A percentile compares a stretch with the other conserved stretches of the same genome.
These are phyloP conservation scores for Scalopus aquaticus DNA, from an alignment of 2,113 vertebrate species.

Conservation along the genomic window DNA sequence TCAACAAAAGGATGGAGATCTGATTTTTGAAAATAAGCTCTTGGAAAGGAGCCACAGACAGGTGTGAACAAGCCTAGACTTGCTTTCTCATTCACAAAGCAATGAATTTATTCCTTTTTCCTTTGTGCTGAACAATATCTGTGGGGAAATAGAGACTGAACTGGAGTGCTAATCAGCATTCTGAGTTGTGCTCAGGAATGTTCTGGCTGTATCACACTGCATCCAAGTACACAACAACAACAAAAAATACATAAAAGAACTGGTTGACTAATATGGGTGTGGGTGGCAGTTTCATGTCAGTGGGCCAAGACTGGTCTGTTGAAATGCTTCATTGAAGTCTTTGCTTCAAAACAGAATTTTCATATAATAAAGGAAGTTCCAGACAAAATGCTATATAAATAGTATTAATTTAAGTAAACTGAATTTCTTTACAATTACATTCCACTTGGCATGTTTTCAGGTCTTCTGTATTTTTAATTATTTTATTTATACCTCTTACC, in stretches of 20 bases:
- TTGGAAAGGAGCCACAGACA: conserved; percentile 42
- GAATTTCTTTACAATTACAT: background rate
- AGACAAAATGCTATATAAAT: background rate
- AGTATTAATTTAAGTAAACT: background rate
- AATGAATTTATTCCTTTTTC: conserved; percentile 43
- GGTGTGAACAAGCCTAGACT: background rate
- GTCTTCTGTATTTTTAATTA: background rate
- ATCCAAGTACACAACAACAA: background rate
- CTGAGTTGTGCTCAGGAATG: conserved; percentile 1
- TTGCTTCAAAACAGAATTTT: conserved; percentile 34
- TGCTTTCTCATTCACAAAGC: conserved; percentile 56
- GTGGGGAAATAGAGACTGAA: conserved; percentile 4
- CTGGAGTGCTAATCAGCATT: background rate
- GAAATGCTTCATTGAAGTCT: conserved; percentile 23
- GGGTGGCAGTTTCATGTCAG: background rate
- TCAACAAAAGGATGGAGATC: conserved; percentile 29
- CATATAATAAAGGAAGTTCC: background rate
- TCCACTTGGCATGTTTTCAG: background rate
- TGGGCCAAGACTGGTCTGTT: background rate
- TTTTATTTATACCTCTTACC: background rate
- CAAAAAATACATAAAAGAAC: background rate
- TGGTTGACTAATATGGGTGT: background rate
- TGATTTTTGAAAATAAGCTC: conserved; percentile 59
- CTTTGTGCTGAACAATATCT: conserved; percentile 54
- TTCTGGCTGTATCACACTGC: background rate